Conservation (phyloP, 2,888 invertebrate genomes). For the Chloroclysta siterata region DNA sequence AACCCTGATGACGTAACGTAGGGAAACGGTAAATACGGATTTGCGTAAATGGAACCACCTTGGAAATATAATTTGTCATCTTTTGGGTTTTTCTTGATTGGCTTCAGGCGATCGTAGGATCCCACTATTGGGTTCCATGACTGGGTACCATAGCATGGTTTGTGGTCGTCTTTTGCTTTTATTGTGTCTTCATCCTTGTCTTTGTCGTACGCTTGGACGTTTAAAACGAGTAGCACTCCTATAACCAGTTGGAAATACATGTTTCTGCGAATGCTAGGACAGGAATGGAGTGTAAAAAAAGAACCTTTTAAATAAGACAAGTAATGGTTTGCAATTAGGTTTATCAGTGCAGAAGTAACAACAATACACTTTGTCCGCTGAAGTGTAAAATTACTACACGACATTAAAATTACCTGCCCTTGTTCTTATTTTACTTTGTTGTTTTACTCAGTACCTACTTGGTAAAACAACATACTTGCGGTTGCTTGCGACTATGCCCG, state of each 20-base stretch:
- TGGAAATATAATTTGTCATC: slow-evolving; percentile 55
- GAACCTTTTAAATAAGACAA: slow-evolving; percentile 23
- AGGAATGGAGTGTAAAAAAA: slow-evolving; percentile 17
- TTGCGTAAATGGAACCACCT: slow-evolving; percentile 38
- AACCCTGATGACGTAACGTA: slow-evolving; percentile 45
- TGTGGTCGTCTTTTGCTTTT: slow-evolving; percentile 31
- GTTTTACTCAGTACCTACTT: too few relatives aligned
- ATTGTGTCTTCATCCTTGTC: slow-evolving; percentile 20
- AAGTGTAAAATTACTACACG: slow-evolving; percentile 27
- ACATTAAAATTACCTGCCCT: slow-evolving; percentile 30
- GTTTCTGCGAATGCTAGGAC: slow-evolving; percentile 14
- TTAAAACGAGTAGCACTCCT: slow-evolving; percentile 26
- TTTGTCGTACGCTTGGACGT: slow-evolving; percentile 5
- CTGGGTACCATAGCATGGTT: slow-evolving; percentile 32
- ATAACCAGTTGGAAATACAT: slow-evolving; percentile 38
- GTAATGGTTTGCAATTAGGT: slow-evolving; percentile 44
- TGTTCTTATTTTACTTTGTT: slow-evolving; percentile 32
- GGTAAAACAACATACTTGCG: neutral
- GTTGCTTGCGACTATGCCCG: neutral
- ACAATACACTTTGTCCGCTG: slow-evolving; percentile 16
- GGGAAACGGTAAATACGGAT: slow-evolving; percentile 38
- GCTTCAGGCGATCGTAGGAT: slow-evolving; percentile 52
- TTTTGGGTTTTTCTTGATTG: slow-evolving; percentile 54
- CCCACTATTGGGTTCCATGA: slow-evolving; percentile 52
- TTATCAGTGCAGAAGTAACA: slow-evolving; percentile 47